These are phyloP conservation scores for Orbicella faveolata DNA, from an alignment of 64 coral and sea anemone species.

Conservation along the genomic window DNA sequence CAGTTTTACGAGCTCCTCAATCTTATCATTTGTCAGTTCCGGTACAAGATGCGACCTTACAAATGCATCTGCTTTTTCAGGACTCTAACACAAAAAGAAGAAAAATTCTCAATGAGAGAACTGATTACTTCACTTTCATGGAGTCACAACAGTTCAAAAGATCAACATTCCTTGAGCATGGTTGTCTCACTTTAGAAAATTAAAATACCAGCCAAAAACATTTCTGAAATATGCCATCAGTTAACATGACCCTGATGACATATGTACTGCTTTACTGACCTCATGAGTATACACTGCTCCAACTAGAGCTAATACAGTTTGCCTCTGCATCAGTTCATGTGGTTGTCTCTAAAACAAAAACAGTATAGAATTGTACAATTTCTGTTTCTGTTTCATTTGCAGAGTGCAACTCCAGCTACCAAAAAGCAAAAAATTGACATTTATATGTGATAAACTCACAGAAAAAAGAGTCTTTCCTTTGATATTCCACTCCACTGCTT, in stretches of 20 bases:
- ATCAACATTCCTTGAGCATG: not conserved
- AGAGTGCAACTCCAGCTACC: not conserved
- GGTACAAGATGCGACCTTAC: conserved; percentile 56
- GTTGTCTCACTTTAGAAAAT: not conserved
- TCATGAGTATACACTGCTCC: conserved; percentile 71
- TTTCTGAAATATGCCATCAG: not conserved
- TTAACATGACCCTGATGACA: not conserved
- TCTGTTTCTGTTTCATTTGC: too few species aligned
- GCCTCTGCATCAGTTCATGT: conserved; percentile 47
- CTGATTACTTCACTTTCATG: too few species aligned
- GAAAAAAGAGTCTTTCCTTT: conserved; percentile 43
- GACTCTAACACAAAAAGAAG: conserved; percentile 35
- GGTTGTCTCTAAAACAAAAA: conserved; percentile 47
- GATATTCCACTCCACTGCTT: conserved; percentile 48
- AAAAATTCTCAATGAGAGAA: not conserved
- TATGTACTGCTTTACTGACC: conserved; percentile 24
- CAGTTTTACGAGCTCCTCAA: conserved; percentile 70
- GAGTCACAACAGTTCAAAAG: not conserved
- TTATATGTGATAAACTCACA: conserved; percentile 1
- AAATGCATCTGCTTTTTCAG: conserved; percentile 62
- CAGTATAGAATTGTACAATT: not conserved
- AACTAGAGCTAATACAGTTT: conserved; percentile 73
- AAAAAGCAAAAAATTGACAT: not conserved
- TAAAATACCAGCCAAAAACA: not conserved
- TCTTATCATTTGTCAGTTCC: conserved; percentile 48